phyloP scores from a whole-genome alignment of 2,113 vertebrate genomes.

The Riparia riparia region DNA sequence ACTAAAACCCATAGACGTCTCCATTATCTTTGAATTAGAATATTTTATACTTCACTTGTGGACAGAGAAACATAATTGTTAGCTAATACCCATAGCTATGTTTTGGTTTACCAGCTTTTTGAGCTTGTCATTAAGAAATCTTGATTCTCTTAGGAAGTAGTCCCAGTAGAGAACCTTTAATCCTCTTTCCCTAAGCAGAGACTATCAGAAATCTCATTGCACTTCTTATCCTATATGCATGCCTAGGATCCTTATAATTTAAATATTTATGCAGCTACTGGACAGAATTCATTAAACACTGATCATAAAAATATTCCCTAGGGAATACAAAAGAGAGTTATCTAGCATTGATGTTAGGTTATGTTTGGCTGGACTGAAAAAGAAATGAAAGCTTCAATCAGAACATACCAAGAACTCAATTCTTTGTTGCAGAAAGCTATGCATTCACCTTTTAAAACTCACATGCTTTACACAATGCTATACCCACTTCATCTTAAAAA shows the following conservation, averaged over 20 bases:
- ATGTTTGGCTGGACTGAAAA: neutral
- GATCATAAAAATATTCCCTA: neutral
- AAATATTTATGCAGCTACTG: neutral
- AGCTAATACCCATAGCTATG: neutral
- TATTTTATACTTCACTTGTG: neutral
- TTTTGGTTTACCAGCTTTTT: neutral
- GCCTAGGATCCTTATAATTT: neutral
- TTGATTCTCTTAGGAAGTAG: neutral
- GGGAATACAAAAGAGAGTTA: neutral
- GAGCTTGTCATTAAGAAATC: neutral
- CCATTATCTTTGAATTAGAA: neutral
- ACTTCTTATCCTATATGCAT: neutral
- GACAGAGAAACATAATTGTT: neutral
- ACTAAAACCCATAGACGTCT: neutral
- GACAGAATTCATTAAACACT: neutral
- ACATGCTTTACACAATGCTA: neutral
- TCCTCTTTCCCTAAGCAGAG: neutral
- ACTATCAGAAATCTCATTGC: neutral
- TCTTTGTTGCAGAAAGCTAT: neutral
- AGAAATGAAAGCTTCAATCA: neutral
- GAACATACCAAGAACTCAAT: neutral
- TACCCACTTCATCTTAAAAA: neutral
- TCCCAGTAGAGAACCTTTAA: neutral
- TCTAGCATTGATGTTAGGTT: neutral
- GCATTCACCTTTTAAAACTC: neutral